Evolutionary conservation across 2,797 vertebrate species (phyloP), one percentile per base, ranked within the genome.

Genomic region (Bothrops alternatus): DNA sequence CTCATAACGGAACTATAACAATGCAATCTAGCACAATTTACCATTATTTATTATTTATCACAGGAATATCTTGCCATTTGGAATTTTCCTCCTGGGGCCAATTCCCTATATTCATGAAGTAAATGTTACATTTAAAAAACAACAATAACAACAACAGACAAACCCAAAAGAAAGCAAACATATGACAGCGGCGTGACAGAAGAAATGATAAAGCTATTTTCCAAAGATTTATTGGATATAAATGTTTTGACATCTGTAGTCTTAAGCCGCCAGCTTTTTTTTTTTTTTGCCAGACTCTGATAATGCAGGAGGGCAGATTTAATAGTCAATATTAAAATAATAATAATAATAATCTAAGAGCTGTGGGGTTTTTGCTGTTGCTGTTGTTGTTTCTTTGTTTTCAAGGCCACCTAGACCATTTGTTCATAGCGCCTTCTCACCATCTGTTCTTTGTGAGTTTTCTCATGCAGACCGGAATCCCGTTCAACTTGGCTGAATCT

Each of bases 1-100:
- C 57, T 60, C 65, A 42, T 61, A 60, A 88, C 55, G 63, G 55
- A 60, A 92, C 58, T 32, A 55, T 93, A 87, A 58, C 11, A n/a
- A 50, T 69, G 47, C 93, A 94, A 90, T 50, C 57, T 89, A 94
- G 93, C 96, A 96, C 95, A 92, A 86, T 78, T 88, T 47, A 85
- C 6, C 85, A 65, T 94, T 0, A 94, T 94, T 97, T 95, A 92
- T 91, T 92, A 90, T 96, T 97, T 96, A 96, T 97, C 96, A 86
- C 23, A 87, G 60, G 56, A 63, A 88, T 86, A 87, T 96, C 18
- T 2, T 94, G 93, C 91, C 95, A 85, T 82, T 89, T 94, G 25
- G 93, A 93, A 96, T 96, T 95, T 96, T 37, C 60, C 95, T 95
- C 95, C 82, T n/a, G n/a, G 93, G 53, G 14, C 32, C 94, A 95